Evolutionary conservation across 2,888 invertebrate species (phyloP).

Genomic region (Mesodorylaimus sp.): DNA sequence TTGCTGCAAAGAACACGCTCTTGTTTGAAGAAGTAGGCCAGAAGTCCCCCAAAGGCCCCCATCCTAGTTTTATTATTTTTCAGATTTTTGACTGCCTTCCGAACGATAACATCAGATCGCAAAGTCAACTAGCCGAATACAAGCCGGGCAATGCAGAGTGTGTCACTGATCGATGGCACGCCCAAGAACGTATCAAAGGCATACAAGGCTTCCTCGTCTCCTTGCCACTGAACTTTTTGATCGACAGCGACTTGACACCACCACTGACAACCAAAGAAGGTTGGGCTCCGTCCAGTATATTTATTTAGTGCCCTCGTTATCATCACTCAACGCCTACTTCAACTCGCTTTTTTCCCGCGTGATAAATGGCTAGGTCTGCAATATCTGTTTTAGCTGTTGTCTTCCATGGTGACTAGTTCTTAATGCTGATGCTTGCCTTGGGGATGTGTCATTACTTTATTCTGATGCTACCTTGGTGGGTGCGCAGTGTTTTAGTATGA

Average conservation of each 20-base stretch:
- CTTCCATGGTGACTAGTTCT: no score
- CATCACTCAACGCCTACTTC: no score
- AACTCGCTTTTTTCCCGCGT: no score
- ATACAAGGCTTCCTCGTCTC: slow-evolving; percentile 63
- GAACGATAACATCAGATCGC: slow-evolving; percentile 57
- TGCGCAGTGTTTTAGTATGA: no score
- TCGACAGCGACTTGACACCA: slow-evolving; percentile 64
- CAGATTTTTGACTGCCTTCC: slow-evolving; percentile 76
- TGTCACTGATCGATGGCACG: slow-evolving; percentile 30
- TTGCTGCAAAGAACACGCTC: slow-evolving; percentile 60
- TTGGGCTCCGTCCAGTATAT: slow-evolving; percentile 71
- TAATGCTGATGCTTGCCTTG: no score
- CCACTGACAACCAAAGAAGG: slow-evolving; percentile 65
- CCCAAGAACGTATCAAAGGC: slow-evolving; percentile 19
- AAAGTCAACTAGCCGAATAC: slow-evolving; percentile 51
- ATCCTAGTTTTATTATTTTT: slow-evolving; percentile 12
- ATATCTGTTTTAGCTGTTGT: no score
- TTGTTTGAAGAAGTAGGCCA: slow-evolving; percentile 57
- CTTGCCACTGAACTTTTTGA: slow-evolving; percentile 70
- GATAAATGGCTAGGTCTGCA: no score
- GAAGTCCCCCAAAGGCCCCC: not conserved
- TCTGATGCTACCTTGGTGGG: no score
- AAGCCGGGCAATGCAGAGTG: slow-evolving; percentile 53
- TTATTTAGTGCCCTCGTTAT: no score
- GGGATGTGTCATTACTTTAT: no score